Percentiles rank a stretch among this genome's conserved stretches.
Evolutionary conservation across 2,113 vertebrate genomes (phyloP).

Genomic region (Cyprinodon brontotheroides): DNA sequence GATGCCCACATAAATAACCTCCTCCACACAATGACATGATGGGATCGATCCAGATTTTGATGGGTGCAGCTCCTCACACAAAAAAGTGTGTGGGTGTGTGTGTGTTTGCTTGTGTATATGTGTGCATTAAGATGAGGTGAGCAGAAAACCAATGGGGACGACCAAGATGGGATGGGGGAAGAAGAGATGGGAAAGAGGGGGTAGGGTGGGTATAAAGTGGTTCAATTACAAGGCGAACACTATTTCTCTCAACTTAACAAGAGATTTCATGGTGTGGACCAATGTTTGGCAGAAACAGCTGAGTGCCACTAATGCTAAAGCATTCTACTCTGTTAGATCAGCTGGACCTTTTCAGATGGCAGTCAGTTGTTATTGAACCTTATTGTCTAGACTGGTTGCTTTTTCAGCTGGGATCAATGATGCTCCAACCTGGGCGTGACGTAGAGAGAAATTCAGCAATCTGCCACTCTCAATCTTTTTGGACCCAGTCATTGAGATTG

Average conservation of each 20-base stretch:
- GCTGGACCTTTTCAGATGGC: constrained; percentile 86
- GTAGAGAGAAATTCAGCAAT: constrained; percentile 86
- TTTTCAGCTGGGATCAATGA: constrained; percentile 98
- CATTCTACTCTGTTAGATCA: constrained; percentile 90
- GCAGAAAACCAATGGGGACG: constrained; percentile 63
- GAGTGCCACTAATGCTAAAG: constrained; percentile 93
- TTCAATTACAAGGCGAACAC: constrained; percentile 99
- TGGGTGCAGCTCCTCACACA: constrained; percentile 89
- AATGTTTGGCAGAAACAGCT: constrained; percentile 94
- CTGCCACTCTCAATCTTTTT: constrained; percentile 80
- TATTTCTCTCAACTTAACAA: constrained; percentile 99
- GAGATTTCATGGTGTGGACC: constrained; percentile 98
- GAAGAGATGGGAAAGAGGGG: constrained; percentile 57
- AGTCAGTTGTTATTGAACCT: constrained; percentile 95
- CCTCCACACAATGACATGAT: constrained; percentile 89
- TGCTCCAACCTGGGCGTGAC: constrained; percentile 91
- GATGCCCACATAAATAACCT: constrained; percentile 99
- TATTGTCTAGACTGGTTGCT: constrained; percentile 90
- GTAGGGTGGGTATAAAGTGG: constrained; percentile 88
- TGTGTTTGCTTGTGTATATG: constrained; percentile 18
- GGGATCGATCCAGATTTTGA: constrained; percentile 98
- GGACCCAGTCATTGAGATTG: constrained; percentile 69
- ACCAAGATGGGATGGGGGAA: constrained; percentile 54
- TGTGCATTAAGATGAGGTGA: constrained; percentile 39
- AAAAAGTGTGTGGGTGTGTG: constrained; percentile 69